Evolutionary conservation across 2,888 invertebrate species (phyloP).

Genomic region (Hydraecia micacea): DNA sequence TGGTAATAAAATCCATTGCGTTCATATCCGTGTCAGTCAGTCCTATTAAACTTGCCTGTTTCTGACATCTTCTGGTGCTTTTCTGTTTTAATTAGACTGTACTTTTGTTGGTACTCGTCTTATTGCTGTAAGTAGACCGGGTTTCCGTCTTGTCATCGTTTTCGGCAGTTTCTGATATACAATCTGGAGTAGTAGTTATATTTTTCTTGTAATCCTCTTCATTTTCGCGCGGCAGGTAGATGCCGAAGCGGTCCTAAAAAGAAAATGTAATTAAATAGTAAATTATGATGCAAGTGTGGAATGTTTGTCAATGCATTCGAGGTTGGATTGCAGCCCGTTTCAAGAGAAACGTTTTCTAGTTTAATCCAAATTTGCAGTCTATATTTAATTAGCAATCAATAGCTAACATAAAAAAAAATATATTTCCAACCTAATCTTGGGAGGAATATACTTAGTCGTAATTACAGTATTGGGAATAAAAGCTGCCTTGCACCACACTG

Average conservation of each 20-base stretch:
- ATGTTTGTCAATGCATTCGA: neutral
- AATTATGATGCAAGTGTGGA: neutral
- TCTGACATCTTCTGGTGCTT: neutral
- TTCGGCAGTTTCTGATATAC: constrained; percentile 44
- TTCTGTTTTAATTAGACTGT: neutral
- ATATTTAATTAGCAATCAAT: neutral
- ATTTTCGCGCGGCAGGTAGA: constrained; percentile 76
- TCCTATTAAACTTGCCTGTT: neutral
- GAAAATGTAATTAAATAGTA: neutral
- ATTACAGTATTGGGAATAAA: neutral
- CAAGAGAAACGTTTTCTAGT: neutral
- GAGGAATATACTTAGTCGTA: neutral
- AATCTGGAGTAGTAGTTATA: constrained; percentile 79
- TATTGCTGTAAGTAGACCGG: constrained; percentile 70
- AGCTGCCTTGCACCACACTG: neutral
- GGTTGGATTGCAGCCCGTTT: neutral
- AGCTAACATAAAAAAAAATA: neutral
- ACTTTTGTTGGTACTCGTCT: constrained; percentile 62
- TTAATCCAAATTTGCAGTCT: neutral
- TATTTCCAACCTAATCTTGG: neutral
- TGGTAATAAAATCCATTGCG: neutral
- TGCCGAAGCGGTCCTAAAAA: constrained; percentile 84
- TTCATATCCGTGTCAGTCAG: neutral
- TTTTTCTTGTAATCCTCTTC: constrained; percentile 66
- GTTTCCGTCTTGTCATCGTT: constrained; percentile 21